Base-by-base conservation (phyloP, 1,140 invertebrate genomes). In the Galleria mellonella region DNA sequence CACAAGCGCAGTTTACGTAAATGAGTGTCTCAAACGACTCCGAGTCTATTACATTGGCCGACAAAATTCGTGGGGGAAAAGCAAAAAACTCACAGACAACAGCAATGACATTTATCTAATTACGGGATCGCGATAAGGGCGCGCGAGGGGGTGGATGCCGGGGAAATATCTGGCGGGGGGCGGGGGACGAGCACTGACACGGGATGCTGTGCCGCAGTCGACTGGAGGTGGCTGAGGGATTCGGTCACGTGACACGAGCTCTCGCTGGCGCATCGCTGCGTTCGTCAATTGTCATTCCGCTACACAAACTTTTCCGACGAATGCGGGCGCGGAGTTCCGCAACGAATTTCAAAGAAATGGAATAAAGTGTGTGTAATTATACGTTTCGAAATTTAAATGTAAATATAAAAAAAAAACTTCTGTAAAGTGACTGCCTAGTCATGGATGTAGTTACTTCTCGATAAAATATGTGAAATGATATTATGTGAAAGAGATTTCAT, bases 91-190 rank as follows among this genome's bases (percentile, higher is more conserved):
- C 47, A 59, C 55, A 76, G 62, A 75, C 67, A 75, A 69, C 64
- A 73, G 66, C 62, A 76, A 74, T 81, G 74, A 78, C 74, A 81
- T 83, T 79, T 75, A 83, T 83, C 78, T 83, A 79, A 83, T 83
- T 83, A 83, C 59, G 67, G 65, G 49, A 76, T 75, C 77, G 75
- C 67, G 78, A 83, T 79, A 79, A 78, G 63, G 64, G 66, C 51
- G 65, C 33, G 62, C 42, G 51, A 54, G 59, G 61, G 59, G 51
- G 35, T 31, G 56, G 6, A 6, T 6, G 17, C 17, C 17, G 52
- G 47, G 46, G 51, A 40, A 23, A 23, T 47, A 45, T 47, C 47
- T 32, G 44, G 48, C 14, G 32, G 37, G 50, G 41, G 39, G 54
- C 47, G 36, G 49, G 36, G 45, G 32, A 43, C 46, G 35, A 46